Base-by-base conservation (phyloP, 2,113 vertebrate genomes). In the Garra rufa region DNA sequence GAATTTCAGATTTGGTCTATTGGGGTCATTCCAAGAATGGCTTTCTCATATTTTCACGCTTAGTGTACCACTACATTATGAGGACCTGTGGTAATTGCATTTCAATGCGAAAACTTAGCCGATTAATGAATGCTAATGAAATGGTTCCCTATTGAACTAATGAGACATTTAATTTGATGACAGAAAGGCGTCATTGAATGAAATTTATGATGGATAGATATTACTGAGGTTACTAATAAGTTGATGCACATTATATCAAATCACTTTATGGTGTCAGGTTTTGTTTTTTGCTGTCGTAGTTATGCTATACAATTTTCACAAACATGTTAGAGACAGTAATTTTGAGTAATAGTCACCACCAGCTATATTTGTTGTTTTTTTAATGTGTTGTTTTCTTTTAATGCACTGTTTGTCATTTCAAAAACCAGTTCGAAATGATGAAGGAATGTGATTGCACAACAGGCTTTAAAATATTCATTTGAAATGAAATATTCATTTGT, bases 111-210 rank as follows among this genome's bases (percentile, higher is more conserved):
- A 85, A 87, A 83, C 81, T 70, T 85, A 65, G 57, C 57, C 43
- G 70, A 83, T 76, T 43, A 87, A 85, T 85, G 74, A 83, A 69
- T 74, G 79, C 79, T 69, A 85, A 85, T 85, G 71, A 85, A 83
- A 71, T 43, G 77, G 75, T 67, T 70, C 52, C 71, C 26, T 63
- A 28, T 28, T 83, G 57, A 61, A 85, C 77, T 82, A 88, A 85
- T 88, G 75, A 76, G 67, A 50, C 73, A 55, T 83, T 87, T 78
- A 76, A 82, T 78, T 74, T 70, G 75, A 55, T 79, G 69, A 55
- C 63, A 79, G 28, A 85, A 85, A 69, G 9, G 21, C 50, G 52
- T 76, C 15, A 81, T 67, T 75, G 70, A 65, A 75, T 76, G 38
- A 74, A 70, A 57, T 55, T 78, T 83, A 73, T 87, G 74, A 85